These are phyloP conservation scores for Plutella xylostella DNA, from an alignment of 2,888 invertebrate species.

Conservation along the genomic window DNA sequence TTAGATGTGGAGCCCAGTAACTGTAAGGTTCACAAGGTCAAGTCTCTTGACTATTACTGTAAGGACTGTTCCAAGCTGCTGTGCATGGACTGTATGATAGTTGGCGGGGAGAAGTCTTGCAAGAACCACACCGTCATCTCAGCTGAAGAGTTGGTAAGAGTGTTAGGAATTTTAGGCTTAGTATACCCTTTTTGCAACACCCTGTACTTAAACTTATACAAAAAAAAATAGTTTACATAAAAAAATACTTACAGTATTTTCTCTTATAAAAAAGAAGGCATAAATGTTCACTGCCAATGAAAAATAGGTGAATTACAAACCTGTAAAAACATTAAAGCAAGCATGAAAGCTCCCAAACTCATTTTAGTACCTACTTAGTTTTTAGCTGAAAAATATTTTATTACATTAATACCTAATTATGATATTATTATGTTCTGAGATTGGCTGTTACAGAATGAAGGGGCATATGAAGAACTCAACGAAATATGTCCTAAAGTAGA, in stretches of 20 bases:
- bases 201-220: neutral
- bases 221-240: neutral
- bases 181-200: too few species aligned
- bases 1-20: constrained; percentile 21
- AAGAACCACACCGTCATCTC: constrained; percentile 49
- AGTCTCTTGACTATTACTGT: constrained; percentile 50
- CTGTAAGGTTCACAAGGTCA: constrained; percentile 43
- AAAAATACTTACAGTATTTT: neutral
- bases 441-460: constrained; percentile 47
- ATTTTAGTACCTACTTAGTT: too few species aligned
- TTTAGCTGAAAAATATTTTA: too few species aligned
- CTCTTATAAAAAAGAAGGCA: too few species aligned
- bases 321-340: too few species aligned
- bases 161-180: too few species aligned
- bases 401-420: too few species aligned
- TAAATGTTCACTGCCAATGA: too few species aligned
- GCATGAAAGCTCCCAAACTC: too few species aligned
- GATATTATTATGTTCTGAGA: neutral
- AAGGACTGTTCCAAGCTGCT: constrained; percentile 43
- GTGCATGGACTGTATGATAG: constrained; percentile 57
- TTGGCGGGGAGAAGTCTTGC: constrained; percentile 53
- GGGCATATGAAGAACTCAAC: constrained; percentile 34
- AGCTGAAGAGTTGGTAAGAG: constrained; percentile 47
- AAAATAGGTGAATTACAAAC: too few species aligned
- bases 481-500: constrained; percentile 43